Conservation (phyloP, 1,140 invertebrate species). For the Drosophila orena region DNA sequence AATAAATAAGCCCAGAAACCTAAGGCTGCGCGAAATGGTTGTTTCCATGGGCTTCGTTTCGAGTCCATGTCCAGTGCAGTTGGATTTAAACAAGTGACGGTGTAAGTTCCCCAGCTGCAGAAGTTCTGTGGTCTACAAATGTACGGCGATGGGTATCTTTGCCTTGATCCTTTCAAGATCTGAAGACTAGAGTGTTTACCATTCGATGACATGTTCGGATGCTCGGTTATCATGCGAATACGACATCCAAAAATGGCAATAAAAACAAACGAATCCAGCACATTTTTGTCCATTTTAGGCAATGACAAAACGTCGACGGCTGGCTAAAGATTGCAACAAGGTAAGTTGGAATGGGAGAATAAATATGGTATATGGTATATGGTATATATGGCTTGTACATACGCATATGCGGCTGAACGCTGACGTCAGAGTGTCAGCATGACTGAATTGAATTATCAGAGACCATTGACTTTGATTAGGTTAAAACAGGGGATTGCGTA, state of each 20-base stretch:
- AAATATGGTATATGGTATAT: not conserved
- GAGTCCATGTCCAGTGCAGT: constrained; percentile 2
- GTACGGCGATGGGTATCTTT: no score
- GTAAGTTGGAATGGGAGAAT: constrained; percentile 20
- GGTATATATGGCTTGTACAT: constrained; percentile 14
- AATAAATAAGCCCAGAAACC: constrained; percentile 2
- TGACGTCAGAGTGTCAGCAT: constrained; percentile 40
- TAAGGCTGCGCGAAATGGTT: not conserved
- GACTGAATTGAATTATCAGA: constrained; percentile 27
- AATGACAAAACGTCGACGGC: constrained; percentile 46
- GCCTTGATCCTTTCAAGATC: not conserved
- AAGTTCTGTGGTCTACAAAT: not conserved
- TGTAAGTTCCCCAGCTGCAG: constrained; percentile 2
- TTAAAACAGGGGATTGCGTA: constrained; percentile 54
- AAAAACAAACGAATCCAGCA: constrained; percentile 57
- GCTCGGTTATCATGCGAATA: constrained; percentile 40
- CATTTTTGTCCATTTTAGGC: constrained; percentile 75
- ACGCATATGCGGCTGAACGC: constrained; percentile 51
- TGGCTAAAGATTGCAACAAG: constrained; percentile 33
- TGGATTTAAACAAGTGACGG: constrained; percentile 6
- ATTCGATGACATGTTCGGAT: constrained; percentile 15
- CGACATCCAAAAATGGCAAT: constrained; percentile 47
- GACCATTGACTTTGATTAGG: constrained; percentile 60
- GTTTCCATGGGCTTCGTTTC: not conserved
- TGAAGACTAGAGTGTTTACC: constrained; percentile 13